Base-by-base conservation (phyloP, 2,888 invertebrate genomes). In the Aleiodes testaceus region DNA sequence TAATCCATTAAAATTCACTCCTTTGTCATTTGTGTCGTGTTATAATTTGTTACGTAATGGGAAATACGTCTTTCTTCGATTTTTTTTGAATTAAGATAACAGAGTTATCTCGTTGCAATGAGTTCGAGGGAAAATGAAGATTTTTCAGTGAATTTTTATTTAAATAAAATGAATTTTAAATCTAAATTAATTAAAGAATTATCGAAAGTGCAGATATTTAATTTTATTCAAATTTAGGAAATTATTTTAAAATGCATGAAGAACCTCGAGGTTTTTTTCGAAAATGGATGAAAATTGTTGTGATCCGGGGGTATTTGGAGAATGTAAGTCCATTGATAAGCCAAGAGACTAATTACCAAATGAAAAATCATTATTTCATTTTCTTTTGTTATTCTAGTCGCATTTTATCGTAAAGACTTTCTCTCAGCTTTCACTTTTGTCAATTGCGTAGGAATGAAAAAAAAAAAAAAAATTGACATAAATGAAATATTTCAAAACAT, bases 261-360 rank as follows among this genome's bases (percentile, higher is more conserved):
- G 78, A 83, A 72, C 70, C 81, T 61, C 77, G 73, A 72, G 79
- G 79, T 52, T 79, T 82, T 67, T 79, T 86, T 65, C 79, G 80
- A 70, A 81, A 80, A 74, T 85, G 84, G 85, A 78, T 84, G 66
- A 81, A 80, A 74, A 84, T 84, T 77, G 80, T 83, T 71, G 80
- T 85, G 3, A 73, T 84, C 53, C 79, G 74, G 3, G 82, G 82
- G 70, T 83, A 85, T 68, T 74, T 80, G 30, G 79, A 80, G 75
- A 81, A 80, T 72, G 85, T 85, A 77, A 81, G 79, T 78, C 26
- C 4, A 26, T 26, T 26, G n/a, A n/a, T 26, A 5, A 26, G 26
- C 5, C 3, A 45, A 42, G 16, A 64, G n/a, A 45, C 53, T 45
- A 22, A 0, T 18, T 11, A 30, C 44, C 2, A 44, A 14, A 12